A percentile compares a stretch with the other conserved stretches of the same genome.
phyloP scores from a whole-genome alignment of 2,797 vertebrate species.

The Leuciscus waleckii region DNA sequence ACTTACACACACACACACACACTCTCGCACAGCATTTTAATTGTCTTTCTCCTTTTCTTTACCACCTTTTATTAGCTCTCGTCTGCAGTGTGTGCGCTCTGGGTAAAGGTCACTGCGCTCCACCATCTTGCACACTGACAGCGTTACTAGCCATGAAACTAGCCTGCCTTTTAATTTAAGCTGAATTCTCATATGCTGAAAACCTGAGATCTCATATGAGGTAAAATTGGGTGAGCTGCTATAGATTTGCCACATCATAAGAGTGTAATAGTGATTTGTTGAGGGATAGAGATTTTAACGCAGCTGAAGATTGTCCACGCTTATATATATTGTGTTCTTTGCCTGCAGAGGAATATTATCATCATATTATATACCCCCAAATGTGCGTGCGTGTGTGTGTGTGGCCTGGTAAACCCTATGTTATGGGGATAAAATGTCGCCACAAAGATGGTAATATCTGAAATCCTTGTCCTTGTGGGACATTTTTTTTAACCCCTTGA shows the following conservation, averaged over 20 bases:
- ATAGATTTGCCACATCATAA: conserved; percentile 17
- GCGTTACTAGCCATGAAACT: conserved; percentile 50
- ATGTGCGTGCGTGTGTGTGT: not conserved
- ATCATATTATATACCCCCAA: not conserved
- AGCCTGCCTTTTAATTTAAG: conserved; percentile 41
- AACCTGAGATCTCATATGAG: conserved; percentile 21
- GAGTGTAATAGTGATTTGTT: conserved; percentile 22
- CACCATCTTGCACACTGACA: conserved; percentile 65
- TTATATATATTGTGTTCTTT: not conserved
- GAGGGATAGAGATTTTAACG: conserved; percentile 6
- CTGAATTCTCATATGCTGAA: conserved; percentile 23
- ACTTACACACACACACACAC: conserved; percentile 56
- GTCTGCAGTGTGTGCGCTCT: conserved; percentile 79
- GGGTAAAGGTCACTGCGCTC: conserved; percentile 82
- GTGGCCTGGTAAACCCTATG: not conserved
- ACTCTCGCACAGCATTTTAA: conserved; percentile 78
- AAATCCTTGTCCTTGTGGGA: not conserved
- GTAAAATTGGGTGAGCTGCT: not conserved
- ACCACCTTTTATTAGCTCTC: conserved; percentile 84
- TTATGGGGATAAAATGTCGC: not conserved
- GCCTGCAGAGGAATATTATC: not conserved
- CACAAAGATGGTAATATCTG: not conserved
- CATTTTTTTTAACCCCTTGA: not conserved
- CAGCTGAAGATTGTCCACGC: not conserved
- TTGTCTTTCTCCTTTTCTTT: conserved; percentile 83